Base-by-base conservation (phyloP, 2,113 vertebrate genomes). In the Prietella phreatophila region DNA sequence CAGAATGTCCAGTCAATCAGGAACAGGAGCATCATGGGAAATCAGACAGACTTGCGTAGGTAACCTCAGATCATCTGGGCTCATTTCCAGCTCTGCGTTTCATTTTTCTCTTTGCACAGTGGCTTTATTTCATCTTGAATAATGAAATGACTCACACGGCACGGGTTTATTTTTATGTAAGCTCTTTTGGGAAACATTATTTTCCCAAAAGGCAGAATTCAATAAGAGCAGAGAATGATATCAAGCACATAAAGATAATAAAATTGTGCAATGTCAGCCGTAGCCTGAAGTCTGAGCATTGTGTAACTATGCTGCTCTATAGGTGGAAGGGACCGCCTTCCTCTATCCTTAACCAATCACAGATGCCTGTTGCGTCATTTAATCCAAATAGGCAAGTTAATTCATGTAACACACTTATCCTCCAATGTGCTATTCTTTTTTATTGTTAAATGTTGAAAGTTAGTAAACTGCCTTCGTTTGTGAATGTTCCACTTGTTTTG, bases 31-130 rank as follows among this genome's bases (percentile, higher is more conserved):
- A 82, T 82, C 80, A 82, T 82, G 80, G 80, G 80, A 82, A 82
- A 82, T 82, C 80, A 82, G 55, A 13, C 30, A 42, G 80, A 2
- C 30, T n/a, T 82, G 80, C 56, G 13, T 60, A 60, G 56, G 56
- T 82, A 82, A 82, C 80, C 33, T 82, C 80, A 82, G 80, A 60
- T 25, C 80, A 82, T 82, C 56, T 82, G 80, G 80, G 80, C 80
- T 61, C 10, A 0, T 7, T 60, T 82, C 80, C 80, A 82, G 80
- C 56, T 36, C 80, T 25, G 55, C 33, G 80, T 60, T 60, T 82
- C 80, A 82, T 82, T 82, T 82, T 82, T 82, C 55, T 82, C 33
- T 60, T 60, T 82, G 33, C 80, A 82, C 80, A 22, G 79, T 81
- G 79, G 79, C 55, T 81, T 81, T 36, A 81, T 81, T 81, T 81